A percentile compares a stretch with the other conserved stretches of the same genome.
These are phyloP conservation scores for Tapera naevia DNA, from an alignment of 2,797 vertebrate genomes.

Conservation along the genomic window DNA sequence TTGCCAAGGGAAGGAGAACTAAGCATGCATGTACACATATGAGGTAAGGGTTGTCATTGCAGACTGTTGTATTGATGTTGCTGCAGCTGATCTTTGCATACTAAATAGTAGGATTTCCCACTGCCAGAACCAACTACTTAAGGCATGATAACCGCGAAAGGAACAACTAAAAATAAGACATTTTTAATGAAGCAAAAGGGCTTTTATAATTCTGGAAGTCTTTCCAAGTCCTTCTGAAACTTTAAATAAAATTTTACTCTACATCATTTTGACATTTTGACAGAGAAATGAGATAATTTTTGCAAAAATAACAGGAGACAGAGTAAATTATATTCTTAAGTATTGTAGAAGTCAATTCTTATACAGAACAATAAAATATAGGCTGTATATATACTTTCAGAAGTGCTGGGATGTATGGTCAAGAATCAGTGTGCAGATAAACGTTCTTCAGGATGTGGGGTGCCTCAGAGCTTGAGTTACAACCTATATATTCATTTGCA, in stretches of 20 bases:
- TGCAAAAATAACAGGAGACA: not conserved
- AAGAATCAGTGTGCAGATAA: not conserved
- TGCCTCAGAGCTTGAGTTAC: not conserved
- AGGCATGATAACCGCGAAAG: not conserved
- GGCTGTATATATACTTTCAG: not conserved
- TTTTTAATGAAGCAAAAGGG: not conserved
- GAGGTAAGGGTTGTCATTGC: not conserved
- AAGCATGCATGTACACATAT: accelerated
- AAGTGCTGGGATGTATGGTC: not conserved
- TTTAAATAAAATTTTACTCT: not conserved
- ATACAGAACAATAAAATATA: not conserved
- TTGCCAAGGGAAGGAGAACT: not conserved
- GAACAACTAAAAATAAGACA: not conserved
- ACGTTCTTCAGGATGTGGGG: not conserved
- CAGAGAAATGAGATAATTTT: not conserved
- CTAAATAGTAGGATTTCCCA: not conserved
- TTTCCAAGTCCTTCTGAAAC: not conserved
- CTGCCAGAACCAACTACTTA: not conserved
- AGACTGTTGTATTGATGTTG: not conserved
- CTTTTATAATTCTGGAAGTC: not conserved
- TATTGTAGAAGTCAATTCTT: not conserved
- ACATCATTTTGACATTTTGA: not conserved
- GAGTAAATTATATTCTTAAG: not conserved
- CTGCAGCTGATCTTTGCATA: not conserved
- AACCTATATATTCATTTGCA: not conserved